Percentiles rank a stretch among this genome's conserved stretches.
Evolutionary conservation across 2,797 vertebrate species (phyloP).

Genomic region (Eutrigla gurnardus): DNA sequence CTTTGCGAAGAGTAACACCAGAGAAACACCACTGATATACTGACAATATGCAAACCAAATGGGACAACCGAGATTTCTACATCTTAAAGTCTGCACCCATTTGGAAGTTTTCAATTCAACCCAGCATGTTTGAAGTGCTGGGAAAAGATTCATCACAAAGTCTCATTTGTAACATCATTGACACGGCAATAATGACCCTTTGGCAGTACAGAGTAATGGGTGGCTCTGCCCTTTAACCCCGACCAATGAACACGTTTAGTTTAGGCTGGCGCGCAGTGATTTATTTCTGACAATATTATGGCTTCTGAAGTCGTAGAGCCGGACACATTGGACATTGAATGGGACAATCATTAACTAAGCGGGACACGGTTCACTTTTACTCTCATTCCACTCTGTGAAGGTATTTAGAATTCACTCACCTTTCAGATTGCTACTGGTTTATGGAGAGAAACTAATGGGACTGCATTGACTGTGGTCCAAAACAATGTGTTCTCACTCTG

Average conservation of each 20-base stretch:
- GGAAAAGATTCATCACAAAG: slow-evolving; percentile 84
- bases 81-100: slow-evolving; percentile 50
- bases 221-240: slow-evolving; percentile 80
- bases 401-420: slow-evolving; percentile 77
- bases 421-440: slow-evolving; percentile 75
- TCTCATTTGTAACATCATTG: slow-evolving; percentile 84
- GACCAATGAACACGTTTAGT: slow-evolving; percentile 82
- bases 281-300: slow-evolving; percentile 84
- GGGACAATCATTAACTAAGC: slow-evolving; percentile 82
- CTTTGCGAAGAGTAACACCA: slow-evolving; percentile 11
- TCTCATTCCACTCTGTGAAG: slow-evolving; percentile 71
- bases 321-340: slow-evolving; percentile 76
- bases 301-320: slow-evolving; percentile 80
- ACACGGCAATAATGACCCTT: slow-evolving; percentile 82
- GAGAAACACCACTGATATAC: neutral
- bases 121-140: slow-evolving; percentile 72
- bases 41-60: slow-evolving; percentile 13
- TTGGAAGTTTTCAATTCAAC: slow-evolving; percentile 56
- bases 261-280: slow-evolving; percentile 77
- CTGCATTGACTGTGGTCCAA: slow-evolving; percentile 32
- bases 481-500: slow-evolving; percentile 47
- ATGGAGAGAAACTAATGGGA: slow-evolving; percentile 80
- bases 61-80: slow-evolving; percentile 27
- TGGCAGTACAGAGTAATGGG: slow-evolving; percentile 82
- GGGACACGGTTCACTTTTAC: slow-evolving; percentile 77